phyloP scores from a whole-genome alignment of 2,797 vertebrate genomes.

The Tragelaphus eurycerus region DNA sequence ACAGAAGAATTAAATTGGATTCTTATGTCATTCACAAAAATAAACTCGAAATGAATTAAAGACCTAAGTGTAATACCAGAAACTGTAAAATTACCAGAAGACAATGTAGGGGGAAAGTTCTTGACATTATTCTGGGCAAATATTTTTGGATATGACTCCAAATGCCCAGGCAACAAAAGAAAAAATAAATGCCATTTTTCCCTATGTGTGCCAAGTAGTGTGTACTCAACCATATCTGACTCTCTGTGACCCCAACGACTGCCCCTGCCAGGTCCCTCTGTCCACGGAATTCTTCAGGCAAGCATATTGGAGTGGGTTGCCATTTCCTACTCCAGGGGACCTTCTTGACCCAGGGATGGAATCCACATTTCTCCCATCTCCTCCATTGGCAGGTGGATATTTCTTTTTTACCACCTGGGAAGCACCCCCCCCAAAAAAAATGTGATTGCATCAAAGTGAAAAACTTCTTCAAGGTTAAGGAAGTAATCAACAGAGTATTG shows the following conservation, averaged over 20 bases:
- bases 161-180: background rate
- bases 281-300: background rate
- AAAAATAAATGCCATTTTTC: background rate
- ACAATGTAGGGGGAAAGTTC: background rate
- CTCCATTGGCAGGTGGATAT: background rate
- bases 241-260: background rate
- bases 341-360: background rate
- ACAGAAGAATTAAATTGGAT: background rate
- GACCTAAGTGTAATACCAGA: background rate
- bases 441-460: background rate
- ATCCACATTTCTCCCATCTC: background rate
- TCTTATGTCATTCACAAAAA: background rate
- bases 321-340: background rate
- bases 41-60: background rate
- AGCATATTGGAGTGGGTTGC: background rate
- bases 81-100: background rate
- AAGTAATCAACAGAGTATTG: background rate
- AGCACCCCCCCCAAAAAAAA: rapidly evolving
- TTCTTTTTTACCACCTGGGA: background rate
- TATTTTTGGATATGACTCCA: background rate
- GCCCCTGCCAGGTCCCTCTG: background rate
- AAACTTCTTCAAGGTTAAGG: background rate
- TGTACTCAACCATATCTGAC: background rate
- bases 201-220: background rate
- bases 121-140: background rate